A percentile compares a stretch with the other conserved stretches of the same genome.
These are phyloP conservation scores for Gopherus evgoodei DNA, from an alignment of 2,113 vertebrate species.

Conservation along the genomic window DNA sequence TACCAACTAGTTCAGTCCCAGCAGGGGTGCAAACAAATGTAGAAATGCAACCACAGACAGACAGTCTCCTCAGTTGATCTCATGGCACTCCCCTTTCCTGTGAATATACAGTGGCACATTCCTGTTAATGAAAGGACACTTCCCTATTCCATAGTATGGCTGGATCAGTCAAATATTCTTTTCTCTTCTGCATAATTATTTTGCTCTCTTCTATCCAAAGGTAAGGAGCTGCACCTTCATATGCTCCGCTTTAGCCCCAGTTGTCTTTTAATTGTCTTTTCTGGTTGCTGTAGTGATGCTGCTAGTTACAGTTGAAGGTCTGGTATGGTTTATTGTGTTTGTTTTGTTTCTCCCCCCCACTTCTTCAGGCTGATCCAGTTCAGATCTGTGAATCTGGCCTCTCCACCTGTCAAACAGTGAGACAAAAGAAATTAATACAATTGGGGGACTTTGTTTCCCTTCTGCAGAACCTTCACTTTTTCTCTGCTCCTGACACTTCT, in stretches of 20 bases:
- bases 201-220: conserved; percentile 59
- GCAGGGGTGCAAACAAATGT: conserved; percentile 20
- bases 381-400: conserved; percentile 63
- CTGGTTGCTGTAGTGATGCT: conserved; percentile 74
- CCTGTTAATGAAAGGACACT: conserved; percentile 68
- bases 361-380: conserved; percentile 62
- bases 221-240: conserved; percentile 44
- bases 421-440: conserved; percentile 55
- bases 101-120: conserved; percentile 66
- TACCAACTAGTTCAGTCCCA: conserved; percentile 62
- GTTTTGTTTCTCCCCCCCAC: conserved; percentile 61
- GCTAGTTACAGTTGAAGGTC: conserved; percentile 64
- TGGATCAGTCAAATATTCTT: conserved; percentile 27
- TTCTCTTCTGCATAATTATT: conserved; percentile 75
- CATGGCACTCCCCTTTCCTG: conserved; percentile 73
- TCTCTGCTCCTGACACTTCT: neutral
- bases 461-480: conserved; percentile 29
- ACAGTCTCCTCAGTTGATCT: conserved; percentile 69
- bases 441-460: neutral
- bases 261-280: conserved; percentile 62
- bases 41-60: conserved; percentile 64
- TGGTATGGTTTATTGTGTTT: conserved; percentile 24
- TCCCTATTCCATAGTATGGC: conserved; percentile 60
- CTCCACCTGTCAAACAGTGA: conserved; percentile 79
- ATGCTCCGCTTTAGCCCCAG: conserved; percentile 29